phyloP scores from a whole-genome alignment of 1,140 invertebrate species.

The Adoxophyes honmai region DNA sequence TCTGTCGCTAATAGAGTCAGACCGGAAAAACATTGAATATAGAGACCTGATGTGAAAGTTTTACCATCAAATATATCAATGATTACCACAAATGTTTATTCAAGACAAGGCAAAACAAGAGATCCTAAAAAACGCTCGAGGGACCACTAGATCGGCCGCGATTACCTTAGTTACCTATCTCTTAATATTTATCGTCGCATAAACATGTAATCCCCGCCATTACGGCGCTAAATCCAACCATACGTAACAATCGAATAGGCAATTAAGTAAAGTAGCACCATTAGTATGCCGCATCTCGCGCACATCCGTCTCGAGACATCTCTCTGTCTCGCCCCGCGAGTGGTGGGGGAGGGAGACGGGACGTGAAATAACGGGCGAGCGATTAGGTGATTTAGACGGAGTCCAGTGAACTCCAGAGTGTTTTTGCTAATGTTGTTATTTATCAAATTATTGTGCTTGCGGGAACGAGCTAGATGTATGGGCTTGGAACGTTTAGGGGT shows the following conservation, averaged over 20 bases:
- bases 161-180: no score
- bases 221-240: conserved; percentile 8
- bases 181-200: conserved; percentile 4
- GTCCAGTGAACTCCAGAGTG: conserved; percentile 11
- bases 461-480: not conserved
- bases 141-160: no score
- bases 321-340: not conserved
- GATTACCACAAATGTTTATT: no score
- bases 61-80: no score
- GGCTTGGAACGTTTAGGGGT: no score
- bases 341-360: not conserved
- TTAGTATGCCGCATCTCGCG: conserved; percentile 6
- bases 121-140: no score
- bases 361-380: not conserved
- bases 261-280: conserved; percentile 13
- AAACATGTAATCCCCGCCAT: not conserved
- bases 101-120: no score
- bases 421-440: conserved; percentile 10
- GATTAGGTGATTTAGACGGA: conserved; percentile 2
- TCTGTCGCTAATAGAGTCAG: no score
- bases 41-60: no score
- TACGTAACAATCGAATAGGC: conserved; percentile 14
- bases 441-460: conserved; percentile 7
- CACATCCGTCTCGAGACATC: conserved; percentile 5
- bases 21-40: no score